phyloP scores from a whole-genome alignment of 2,113 vertebrate genomes.

The Microcebus tavaratra region DNA sequence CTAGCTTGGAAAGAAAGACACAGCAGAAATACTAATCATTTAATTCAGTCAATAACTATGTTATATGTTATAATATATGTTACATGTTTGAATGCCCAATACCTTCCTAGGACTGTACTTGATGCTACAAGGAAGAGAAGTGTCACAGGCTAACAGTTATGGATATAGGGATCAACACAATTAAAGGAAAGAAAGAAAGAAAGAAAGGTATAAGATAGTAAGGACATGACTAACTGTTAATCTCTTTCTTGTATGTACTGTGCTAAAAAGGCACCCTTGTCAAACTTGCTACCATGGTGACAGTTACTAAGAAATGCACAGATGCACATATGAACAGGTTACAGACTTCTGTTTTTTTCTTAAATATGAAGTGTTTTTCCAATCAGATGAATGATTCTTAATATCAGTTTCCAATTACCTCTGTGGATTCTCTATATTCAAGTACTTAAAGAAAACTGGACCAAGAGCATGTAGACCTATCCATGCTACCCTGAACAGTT shows the following conservation, averaged over 20 bases:
- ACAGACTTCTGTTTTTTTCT: neutral
- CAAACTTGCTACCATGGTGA: slow-evolving; percentile 66
- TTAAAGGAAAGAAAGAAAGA: neutral
- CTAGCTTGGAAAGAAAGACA: slow-evolving; percentile 21
- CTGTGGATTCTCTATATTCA: neutral
- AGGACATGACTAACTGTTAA: neutral
- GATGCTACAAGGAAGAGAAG: neutral
- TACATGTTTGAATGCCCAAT: neutral
- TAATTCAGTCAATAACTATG: neutral
- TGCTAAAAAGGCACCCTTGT: neutral
- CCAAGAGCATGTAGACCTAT: neutral
- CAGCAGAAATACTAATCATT: neutral
- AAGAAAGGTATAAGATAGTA: neutral
- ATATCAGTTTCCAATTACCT: slow-evolving; percentile 4
- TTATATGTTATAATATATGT: too few relatives aligned
- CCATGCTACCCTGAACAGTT: neutral
- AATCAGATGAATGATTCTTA: neutral
- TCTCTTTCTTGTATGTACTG: neutral
- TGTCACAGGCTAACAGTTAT: neutral
- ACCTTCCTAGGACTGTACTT: neutral
- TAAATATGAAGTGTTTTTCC: neutral
- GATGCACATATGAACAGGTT: slow-evolving; percentile 1
- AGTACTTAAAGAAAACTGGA: neutral
- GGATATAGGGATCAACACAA: neutral
- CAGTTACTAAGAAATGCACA: slow-evolving; percentile 61